Percentiles rank a stretch among this genome's conserved stretches.
Conservation (phyloP, 2,113 vertebrate species). For the cattle (Bos taurus) region DNA sequence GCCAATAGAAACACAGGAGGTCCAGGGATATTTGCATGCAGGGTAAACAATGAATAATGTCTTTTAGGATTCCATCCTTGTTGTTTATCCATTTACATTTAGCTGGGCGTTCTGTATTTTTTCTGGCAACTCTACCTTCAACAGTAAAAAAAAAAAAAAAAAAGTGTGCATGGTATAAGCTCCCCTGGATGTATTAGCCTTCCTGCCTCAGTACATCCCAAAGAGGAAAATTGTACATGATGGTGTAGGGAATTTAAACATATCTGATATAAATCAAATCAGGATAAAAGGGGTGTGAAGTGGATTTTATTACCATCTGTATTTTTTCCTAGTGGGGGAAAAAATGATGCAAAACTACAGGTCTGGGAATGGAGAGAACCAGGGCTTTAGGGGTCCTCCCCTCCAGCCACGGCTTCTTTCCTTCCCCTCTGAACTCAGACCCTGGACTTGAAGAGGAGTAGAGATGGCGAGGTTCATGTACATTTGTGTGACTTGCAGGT, state of each 20-base stretch:
- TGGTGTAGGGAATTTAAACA: not conserved
- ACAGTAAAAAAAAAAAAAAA: not conserved
- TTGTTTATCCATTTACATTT: conserved; percentile 1
- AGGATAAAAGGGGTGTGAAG: not conserved
- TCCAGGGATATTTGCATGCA: not conserved
- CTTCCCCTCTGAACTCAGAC: not conserved
- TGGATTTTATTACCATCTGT: not conserved
- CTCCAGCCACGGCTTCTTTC: too few species aligned
- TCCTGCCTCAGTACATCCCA: not conserved
- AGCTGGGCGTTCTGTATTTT: not conserved
- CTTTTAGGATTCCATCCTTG: not conserved
- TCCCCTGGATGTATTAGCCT: not conserved
- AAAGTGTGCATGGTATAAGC: not conserved
- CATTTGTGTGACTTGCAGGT: not conserved
- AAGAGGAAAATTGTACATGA: not conserved
- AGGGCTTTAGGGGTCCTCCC: not conserved
- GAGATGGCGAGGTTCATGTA: not conserved
- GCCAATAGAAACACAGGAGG: not conserved
- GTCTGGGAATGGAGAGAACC: not conserved
- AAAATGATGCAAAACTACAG: not conserved
- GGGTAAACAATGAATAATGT: conserved; percentile 13
- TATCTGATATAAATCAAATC: not conserved
- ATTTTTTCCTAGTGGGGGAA: not conserved
- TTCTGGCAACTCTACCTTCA: not conserved
- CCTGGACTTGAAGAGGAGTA: not conserved